Percentiles rank a stretch among this genome's conserved stretches.
Conservation (phyloP, 2,113 vertebrate genomes). For the Ctenodactylus gundi region DNA sequence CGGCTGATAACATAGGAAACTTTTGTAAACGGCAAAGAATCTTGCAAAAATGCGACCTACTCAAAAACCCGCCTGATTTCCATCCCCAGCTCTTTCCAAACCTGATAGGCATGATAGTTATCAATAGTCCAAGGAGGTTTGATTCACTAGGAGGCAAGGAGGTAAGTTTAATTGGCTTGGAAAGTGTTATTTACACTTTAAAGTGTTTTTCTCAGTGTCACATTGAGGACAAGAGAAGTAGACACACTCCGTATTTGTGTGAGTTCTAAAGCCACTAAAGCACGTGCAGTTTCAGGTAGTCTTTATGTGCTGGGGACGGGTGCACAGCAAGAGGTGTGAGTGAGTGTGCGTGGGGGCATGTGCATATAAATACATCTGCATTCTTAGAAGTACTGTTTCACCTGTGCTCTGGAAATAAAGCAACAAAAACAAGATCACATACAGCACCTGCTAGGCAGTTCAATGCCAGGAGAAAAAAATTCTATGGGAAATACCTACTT, state of each 20-base stretch:
- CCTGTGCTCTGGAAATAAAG: background rate
- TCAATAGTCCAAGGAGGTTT: background rate
- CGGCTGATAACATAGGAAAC: background rate
- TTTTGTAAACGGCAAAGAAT: background rate
- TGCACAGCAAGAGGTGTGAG: rapidly evolving
- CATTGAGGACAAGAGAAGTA: background rate
- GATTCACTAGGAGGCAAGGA: no score
- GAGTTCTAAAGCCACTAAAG: background rate
- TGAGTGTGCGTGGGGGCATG: background rate
- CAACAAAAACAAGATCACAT: background rate
- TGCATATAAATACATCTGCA: background rate
- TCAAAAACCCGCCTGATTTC: background rate
- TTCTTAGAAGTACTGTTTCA: background rate
- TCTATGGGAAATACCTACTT: background rate
- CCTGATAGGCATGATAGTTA: background rate
- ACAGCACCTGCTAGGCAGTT: background rate
- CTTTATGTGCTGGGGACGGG: background rate
- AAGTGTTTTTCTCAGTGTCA: background rate
- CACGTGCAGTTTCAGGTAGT: background rate
- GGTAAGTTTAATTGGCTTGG: background rate
- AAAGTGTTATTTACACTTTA: background rate
- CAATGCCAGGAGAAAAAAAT: background rate
- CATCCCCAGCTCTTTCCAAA: rapidly evolving
- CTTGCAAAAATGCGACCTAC: background rate
- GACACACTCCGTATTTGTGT: no score